A percentile compares a stretch with the other conserved stretches of the same genome.
Evolutionary conservation across 2,113 vertebrate species (phyloP).

Genomic region (Daboia siamensis): DNA sequence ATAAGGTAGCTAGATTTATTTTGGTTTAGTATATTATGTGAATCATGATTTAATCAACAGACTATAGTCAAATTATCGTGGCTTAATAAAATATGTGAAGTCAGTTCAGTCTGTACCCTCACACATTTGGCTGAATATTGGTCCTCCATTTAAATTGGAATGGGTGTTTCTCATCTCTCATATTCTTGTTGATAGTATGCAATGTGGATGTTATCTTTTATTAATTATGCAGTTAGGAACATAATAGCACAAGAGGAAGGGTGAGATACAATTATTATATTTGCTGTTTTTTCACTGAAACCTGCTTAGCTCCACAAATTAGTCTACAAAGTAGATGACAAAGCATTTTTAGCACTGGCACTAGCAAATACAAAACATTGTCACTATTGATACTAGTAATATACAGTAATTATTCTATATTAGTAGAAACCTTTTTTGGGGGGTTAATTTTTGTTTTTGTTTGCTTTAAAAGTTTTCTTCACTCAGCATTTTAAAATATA

Average conservation of each 20-base stretch:
- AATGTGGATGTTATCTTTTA: neutral
- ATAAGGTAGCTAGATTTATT: neutral
- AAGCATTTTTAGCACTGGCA: slow-evolving; percentile 17
- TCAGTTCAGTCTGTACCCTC: neutral
- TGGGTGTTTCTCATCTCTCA: neutral
- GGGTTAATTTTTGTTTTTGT: neutral
- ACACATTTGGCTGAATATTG: neutral
- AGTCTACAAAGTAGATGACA: neutral
- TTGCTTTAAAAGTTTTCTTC: neutral
- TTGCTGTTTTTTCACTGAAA: neutral
- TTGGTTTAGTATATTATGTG: neutral
- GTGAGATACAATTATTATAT: neutral
- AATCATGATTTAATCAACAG: neutral
- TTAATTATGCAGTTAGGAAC: neutral
- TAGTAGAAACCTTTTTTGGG: neutral
- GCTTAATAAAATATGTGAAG: neutral
- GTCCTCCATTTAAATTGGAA: neutral
- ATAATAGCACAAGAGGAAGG: neutral
- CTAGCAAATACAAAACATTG: neutral
- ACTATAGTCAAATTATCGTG: neutral
- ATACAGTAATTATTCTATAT: neutral
- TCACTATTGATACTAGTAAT: slow-evolving; percentile 23
- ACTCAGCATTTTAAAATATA: slow-evolving; percentile 14
- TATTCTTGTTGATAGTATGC: neutral
- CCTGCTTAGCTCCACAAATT: neutral